Percentiles rank a stretch among this genome's conserved stretches.
phyloP scores from a whole-genome alignment of 2,113 vertebrate genomes.

The Seriola rivoliana region DNA sequence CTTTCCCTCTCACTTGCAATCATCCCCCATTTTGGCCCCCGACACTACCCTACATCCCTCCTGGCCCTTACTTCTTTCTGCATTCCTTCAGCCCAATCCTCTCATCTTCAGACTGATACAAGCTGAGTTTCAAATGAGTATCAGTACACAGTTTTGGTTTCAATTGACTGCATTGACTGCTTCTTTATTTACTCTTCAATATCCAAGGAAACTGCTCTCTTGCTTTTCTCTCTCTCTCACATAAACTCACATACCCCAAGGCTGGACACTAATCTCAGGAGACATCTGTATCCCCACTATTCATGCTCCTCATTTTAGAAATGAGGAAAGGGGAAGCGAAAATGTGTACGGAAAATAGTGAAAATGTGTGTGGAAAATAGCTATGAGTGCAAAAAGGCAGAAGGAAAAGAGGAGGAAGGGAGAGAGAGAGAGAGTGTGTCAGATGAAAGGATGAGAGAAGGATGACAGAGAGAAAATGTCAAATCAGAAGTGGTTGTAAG shows the following conservation, averaged over 20 bases:
- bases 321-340: conserved; percentile 21
- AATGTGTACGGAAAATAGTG: conserved; percentile 33
- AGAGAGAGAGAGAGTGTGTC: neutral
- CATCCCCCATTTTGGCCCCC: neutral
- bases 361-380: conserved; percentile 34
- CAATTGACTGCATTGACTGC: conserved; percentile 15
- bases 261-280: conserved; percentile 40
- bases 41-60: neutral
- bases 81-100: conserved; percentile 1
- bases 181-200: conserved; percentile 50
- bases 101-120: conserved; percentile 16
- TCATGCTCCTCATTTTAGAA: conserved; percentile 51
- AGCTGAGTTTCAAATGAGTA: conserved; percentile 22
- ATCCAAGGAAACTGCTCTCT: conserved; percentile 20
- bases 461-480: conserved; percentile 44
- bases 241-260: conserved; percentile 20
- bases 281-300: conserved; percentile 43
- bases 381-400: conserved; percentile 46
- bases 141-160: conserved; percentile 38
- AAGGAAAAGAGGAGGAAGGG: neutral
- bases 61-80: conserved; percentile 2
- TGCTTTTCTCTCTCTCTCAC: neutral
- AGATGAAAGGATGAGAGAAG: conserved; percentile 35
- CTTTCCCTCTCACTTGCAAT: neutral
- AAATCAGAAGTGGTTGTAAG: conserved; percentile 29